These are phyloP conservation scores for Sterna hirundo DNA, from an alignment of 2,113 vertebrate genomes.

Conservation along the genomic window DNA sequence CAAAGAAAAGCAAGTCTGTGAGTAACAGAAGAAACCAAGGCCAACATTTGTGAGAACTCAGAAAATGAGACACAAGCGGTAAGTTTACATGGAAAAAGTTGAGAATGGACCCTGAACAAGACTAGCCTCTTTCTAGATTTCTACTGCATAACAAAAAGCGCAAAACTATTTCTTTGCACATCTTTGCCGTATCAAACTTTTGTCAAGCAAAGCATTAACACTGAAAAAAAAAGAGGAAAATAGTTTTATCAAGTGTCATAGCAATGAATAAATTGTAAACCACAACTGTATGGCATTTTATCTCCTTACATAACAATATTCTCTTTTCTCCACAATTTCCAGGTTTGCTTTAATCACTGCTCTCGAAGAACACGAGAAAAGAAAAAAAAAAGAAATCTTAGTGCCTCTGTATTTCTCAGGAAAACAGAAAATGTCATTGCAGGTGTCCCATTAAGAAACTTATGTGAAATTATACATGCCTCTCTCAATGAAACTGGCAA, in stretches of 20 bases:
- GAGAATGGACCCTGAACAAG: not conserved
- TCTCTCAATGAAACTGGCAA: not conserved
- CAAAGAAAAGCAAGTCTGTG: not conserved
- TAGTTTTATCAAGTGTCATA: not conserved
- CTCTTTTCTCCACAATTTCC: not conserved
- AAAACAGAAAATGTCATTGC: not conserved
- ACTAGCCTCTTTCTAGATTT: not conserved
- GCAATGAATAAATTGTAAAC: not conserved
- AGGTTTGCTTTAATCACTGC: not conserved
- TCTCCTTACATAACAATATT: not conserved
- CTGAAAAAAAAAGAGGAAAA: not conserved
- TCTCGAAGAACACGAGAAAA: not conserved
- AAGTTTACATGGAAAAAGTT: not conserved
- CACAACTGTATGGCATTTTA: not conserved
- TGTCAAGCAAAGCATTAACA: not conserved
- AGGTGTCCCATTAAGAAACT: not conserved
- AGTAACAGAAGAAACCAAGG: not conserved
- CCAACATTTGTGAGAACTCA: not conserved
- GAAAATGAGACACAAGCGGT: not conserved
- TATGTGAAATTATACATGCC: not conserved
- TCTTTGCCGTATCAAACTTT: not conserved
- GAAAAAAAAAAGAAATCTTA: not conserved
- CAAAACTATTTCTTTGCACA: not conserved
- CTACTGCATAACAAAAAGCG: not conserved
- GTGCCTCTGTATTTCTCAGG: not conserved